phyloP scores from a whole-genome alignment of 2,888 invertebrate species.

The Drosophila anomelani region DNA sequence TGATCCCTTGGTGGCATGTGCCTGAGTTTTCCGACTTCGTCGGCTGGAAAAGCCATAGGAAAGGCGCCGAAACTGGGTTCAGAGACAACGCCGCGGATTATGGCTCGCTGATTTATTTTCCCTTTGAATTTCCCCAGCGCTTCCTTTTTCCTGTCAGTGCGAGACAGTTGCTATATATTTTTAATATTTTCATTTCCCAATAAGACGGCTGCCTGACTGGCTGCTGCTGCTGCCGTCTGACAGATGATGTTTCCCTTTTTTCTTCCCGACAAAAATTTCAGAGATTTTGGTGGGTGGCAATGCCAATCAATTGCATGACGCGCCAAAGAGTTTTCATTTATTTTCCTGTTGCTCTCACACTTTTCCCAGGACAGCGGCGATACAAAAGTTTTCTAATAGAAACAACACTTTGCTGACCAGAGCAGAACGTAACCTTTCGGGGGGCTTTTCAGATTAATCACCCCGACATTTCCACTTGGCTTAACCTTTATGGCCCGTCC shows the following conservation, averaged over 20 bases:
- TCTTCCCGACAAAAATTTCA: slow-evolving; percentile 26
- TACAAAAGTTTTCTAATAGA: slow-evolving; percentile 33
- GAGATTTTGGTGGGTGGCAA: slow-evolving; percentile 14
- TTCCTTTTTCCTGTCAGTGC: slow-evolving; percentile 21
- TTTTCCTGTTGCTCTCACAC: slow-evolving; percentile 22
- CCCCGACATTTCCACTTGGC: slow-evolving; percentile 59
- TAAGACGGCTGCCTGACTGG: slow-evolving; percentile 38
- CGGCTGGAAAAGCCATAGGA: slow-evolving; percentile 17
- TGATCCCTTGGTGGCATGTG: slow-evolving; percentile 36
- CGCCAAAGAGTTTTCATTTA: slow-evolving; percentile 41
- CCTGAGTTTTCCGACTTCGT: slow-evolving; percentile 13
- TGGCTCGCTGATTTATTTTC: slow-evolving; percentile 39
- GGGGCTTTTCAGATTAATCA: slow-evolving; percentile 47
- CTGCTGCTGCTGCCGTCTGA: slow-evolving; percentile 32
- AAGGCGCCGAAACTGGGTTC: slow-evolving; percentile 24
- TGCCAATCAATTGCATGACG: slow-evolving; percentile 56
- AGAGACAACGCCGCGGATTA: slow-evolving; percentile 38
- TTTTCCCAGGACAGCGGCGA: slow-evolving; percentile 12
- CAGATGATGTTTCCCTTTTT: slow-evolving; percentile 28
- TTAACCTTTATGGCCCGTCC: slow-evolving; percentile 45
- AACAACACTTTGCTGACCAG: slow-evolving; percentile 24
- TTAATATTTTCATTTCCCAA: slow-evolving; percentile 46
- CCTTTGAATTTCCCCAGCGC: slow-evolving; percentile 16
- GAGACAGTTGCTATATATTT: slow-evolving; percentile 24
- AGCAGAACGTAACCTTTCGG: slow-evolving; percentile 21